Conservation (phyloP, 2,888 invertebrate genomes). For the Drosophila colorata region DNA sequence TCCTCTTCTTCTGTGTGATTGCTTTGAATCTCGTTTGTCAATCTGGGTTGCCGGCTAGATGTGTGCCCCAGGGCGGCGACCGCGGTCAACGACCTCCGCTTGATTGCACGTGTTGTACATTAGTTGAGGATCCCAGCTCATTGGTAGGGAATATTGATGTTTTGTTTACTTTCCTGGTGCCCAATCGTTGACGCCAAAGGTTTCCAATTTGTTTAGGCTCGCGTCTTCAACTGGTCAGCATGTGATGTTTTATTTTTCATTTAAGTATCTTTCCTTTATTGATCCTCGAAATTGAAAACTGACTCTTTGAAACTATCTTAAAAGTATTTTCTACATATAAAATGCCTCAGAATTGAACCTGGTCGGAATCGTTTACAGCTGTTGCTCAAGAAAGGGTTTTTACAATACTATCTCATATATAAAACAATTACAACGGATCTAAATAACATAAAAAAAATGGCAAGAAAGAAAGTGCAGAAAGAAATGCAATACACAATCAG, state of each 20-base stretch:
- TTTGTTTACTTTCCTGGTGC: conserved; percentile 51
- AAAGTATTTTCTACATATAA: background rate
- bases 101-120: conserved; percentile 79
- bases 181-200: conserved; percentile 3
- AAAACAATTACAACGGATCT: too few species aligned
- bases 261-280: background rate
- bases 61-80: conserved; percentile 49
- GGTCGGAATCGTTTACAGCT: background rate
- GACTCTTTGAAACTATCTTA: too few species aligned
- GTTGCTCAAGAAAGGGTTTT: too few species aligned
- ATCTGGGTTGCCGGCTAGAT: conserved; percentile 68
- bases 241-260: background rate
- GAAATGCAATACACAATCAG: too few species aligned
- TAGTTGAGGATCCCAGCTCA: conserved; percentile 68
- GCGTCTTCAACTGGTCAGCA: conserved; percentile 1
- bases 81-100: conserved; percentile 71
- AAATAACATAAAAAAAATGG: too few species aligned
- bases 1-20: conserved; percentile 50
- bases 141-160: conserved; percentile 55
- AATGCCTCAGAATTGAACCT: background rate
- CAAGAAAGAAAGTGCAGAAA: too few species aligned
- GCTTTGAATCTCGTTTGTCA: conserved; percentile 76
- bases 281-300: background rate
- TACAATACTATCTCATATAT: too few species aligned
- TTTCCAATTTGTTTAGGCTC: conserved; percentile 41